These are phyloP conservation scores for Nyctibius grandis DNA, from an alignment of 2,797 vertebrate genomes.

Conservation along the genomic window DNA sequence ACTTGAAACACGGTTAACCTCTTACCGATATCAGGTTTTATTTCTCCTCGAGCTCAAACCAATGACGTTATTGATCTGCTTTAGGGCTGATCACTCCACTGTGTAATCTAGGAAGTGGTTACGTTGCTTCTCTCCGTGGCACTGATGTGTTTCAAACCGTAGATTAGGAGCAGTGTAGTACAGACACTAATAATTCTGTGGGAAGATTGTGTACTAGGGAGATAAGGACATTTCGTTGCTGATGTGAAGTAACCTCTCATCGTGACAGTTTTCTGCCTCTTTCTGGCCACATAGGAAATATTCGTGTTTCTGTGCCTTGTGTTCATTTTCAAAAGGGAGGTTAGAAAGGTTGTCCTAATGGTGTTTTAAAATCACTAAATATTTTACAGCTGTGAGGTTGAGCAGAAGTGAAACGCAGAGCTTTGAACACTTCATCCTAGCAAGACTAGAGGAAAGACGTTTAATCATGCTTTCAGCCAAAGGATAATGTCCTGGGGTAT, in stretches of 20 bases:
- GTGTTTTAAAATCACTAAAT: neutral
- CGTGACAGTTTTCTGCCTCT: neutral
- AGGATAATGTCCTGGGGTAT: neutral
- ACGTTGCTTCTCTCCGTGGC: neutral
- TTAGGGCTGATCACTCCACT: neutral
- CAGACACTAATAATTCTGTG: neutral
- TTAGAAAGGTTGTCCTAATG: neutral
- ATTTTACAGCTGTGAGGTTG: neutral
- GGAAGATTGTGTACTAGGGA: neutral
- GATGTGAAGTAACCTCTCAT: neutral
- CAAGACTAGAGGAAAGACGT: neutral
- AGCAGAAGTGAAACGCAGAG: neutral
- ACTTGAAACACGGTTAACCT: neutral
- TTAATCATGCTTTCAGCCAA: neutral
- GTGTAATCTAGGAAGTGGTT: slow-evolving; percentile 14
- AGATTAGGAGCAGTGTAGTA: neutral
- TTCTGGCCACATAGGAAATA: neutral
- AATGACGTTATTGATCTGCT: slow-evolving; percentile 28
- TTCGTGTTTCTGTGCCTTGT: fast-evolving
- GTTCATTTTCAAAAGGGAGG: neutral
- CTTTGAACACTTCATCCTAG: neutral
- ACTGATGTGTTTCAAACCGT: neutral
- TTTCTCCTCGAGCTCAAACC: neutral
- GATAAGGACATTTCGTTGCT: neutral
- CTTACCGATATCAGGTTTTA: neutral